phyloP scores from a whole-genome alignment of 2,888 invertebrate genomes.

The Drymonia ruficornis region DNA sequence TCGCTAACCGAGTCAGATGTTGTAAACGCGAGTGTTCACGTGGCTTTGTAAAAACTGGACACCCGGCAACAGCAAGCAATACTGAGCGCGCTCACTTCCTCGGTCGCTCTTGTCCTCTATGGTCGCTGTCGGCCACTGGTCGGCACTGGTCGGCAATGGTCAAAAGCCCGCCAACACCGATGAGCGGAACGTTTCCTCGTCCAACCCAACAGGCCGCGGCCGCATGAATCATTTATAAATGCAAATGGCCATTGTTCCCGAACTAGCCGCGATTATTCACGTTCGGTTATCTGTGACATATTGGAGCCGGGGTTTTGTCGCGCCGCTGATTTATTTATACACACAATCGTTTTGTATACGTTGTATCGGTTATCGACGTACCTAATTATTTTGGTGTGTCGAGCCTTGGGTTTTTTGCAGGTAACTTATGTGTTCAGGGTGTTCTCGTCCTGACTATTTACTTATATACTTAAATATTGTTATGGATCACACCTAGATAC shows the following conservation, averaged over 20 bases:
- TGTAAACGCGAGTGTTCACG: too few relatives aligned
- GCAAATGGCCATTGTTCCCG: constrained; percentile 70
- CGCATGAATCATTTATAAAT: constrained; percentile 78
- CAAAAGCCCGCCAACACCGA: constrained; percentile 52
- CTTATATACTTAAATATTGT: too few relatives aligned
- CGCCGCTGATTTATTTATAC: constrained; percentile 49
- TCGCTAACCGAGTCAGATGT: too few relatives aligned
- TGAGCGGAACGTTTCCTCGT: constrained; percentile 62
- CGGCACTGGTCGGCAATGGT: constrained; percentile 58
- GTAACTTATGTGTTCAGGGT: too few relatives aligned
- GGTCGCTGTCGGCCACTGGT: constrained; percentile 20
- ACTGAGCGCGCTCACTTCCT: too few relatives aligned
- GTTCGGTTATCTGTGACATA: constrained; percentile 70
- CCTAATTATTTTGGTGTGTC: constrained; percentile 21
- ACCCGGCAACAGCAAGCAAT: too few relatives aligned
- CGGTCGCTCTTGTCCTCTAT: constrained; percentile 12
- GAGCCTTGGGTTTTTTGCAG: too few relatives aligned
- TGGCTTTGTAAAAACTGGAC: too few relatives aligned
- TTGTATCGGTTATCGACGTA: constrained; percentile 35
- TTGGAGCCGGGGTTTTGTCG: constrained; percentile 46
- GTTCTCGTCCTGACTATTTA: too few relatives aligned
- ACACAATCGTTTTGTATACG: constrained; percentile 14
- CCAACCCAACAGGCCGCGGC: constrained; percentile 58
- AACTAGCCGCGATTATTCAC: constrained; percentile 71
- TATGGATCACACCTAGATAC: too few relatives aligned